A percentile compares a stretch with the other conserved stretches of the same genome.
Evolutionary conservation across 1,140 invertebrate species (phyloP).

Genomic region (Marisa cornuarietis): DNA sequence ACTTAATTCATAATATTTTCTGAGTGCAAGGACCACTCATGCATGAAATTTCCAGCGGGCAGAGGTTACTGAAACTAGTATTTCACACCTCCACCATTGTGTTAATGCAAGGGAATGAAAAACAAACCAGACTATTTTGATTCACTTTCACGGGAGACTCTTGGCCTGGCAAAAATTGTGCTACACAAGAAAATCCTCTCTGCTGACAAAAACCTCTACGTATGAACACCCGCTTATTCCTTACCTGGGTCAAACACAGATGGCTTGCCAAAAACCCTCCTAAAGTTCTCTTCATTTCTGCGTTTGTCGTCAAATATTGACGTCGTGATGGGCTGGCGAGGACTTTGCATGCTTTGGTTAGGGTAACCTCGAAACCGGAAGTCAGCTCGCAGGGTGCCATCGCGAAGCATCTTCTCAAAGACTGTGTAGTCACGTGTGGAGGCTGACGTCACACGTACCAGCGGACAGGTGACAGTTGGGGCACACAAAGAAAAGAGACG

Average conservation of each 20-base stretch:
- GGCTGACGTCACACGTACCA: not conserved
- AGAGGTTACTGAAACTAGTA: too few species aligned
- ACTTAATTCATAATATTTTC: too few species aligned
- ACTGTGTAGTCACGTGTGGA: conserved; percentile 11
- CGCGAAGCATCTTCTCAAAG: conserved; percentile 5
- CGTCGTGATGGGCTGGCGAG: conserved; percentile 29
- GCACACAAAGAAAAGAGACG: too few species aligned
- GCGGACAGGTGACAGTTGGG: too few species aligned
- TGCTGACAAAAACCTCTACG: conserved; percentile 11
- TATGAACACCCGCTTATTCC: not conserved
- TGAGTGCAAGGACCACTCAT: too few species aligned
- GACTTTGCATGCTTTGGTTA: conserved; percentile 25
- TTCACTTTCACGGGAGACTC: too few species aligned
- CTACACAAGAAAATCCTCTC: too few species aligned
- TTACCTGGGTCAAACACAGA: conserved; percentile 39
- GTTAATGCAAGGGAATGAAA: too few species aligned
- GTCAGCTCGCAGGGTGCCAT: conserved; percentile 19
- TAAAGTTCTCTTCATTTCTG: conserved; percentile 29
- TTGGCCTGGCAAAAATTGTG: too few species aligned
- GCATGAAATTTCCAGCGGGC: too few species aligned
- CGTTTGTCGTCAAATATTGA: conserved; percentile 17
- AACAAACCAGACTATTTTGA: too few species aligned
- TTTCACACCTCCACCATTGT: too few species aligned
- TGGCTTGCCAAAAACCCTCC: conserved; percentile 30
- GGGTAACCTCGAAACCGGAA: conserved; percentile 36